A percentile compares a stretch with the other conserved stretches of the same genome.
Evolutionary conservation across 2,113 vertebrate genomes (phyloP).

Genomic region (Salvelinus fontinalis): DNA sequence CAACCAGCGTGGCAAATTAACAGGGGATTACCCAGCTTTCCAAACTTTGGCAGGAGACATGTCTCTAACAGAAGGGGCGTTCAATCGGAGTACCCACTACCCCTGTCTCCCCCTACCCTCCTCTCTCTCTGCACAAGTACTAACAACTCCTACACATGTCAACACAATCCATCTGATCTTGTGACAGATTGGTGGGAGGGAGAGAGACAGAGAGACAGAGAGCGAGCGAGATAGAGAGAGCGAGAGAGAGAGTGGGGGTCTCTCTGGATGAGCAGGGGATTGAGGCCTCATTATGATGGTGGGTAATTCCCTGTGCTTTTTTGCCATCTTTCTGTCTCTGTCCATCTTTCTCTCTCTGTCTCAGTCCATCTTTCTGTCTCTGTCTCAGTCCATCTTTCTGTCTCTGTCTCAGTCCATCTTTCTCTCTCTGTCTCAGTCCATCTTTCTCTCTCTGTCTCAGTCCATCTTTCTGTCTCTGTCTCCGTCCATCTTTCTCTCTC

Average conservation of each 20-base stretch:
- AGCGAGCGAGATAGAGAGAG: conserved; percentile 26
- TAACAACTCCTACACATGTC: conserved; percentile 63
- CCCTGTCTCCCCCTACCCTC: conserved; percentile 34
- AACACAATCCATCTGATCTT: conserved; percentile 54
- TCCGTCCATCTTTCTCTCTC: too few relatives aligned
- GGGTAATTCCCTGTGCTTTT: conserved; percentile 11
- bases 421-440: too few relatives aligned
- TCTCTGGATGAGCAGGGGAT: background rate
- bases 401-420: too few relatives aligned
- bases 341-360: too few relatives aligned
- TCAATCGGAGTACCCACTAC: background rate
- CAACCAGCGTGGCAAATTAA: conserved; percentile 57
- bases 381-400: too few relatives aligned
- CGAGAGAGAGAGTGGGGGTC: conserved; percentile 6
- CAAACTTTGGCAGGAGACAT: conserved; percentile 54
- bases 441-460: too few relatives aligned
- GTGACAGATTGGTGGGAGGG: conserved; percentile 47
- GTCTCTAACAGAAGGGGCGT: conserved; percentile 47
- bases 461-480: too few relatives aligned
- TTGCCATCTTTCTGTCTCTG: too few relatives aligned
- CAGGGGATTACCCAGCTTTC: conserved; percentile 64
- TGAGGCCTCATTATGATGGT: conserved; percentile 2
- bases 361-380: too few relatives aligned
- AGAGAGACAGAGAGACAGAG: background rate
- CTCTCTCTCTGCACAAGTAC: conserved; percentile 24